phyloP scores from a whole-genome alignment of 92 coral and sea anemone genomes.

The Nematostella vectensis region DNA sequence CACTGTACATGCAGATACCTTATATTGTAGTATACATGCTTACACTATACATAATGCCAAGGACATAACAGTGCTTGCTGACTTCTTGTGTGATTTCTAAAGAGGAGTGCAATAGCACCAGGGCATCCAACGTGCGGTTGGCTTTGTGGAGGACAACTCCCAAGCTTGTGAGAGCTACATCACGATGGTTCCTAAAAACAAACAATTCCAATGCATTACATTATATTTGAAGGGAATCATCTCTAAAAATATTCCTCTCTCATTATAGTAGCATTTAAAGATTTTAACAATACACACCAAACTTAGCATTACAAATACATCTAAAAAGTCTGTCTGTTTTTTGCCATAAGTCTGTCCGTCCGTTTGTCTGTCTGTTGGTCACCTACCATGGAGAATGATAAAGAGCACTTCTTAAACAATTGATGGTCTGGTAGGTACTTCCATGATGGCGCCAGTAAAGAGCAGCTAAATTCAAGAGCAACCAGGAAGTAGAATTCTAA shows the following conservation, averaged over 20 bases:
- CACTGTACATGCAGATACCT: too few species aligned
- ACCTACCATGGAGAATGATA: conserved; percentile 81
- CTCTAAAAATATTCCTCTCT: too few species aligned
- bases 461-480: conserved; percentile 81
- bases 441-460: conserved; percentile 93
- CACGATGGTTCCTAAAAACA: conserved; percentile 48
- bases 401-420: conserved; percentile 85
- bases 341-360: too few species aligned
- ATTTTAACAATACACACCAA: too few species aligned
- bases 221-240: too few species aligned
- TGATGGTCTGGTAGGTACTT: conserved; percentile 64
- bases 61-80: conserved; percentile 47
- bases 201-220: background rate
- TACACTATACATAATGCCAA: conserved; percentile 82
- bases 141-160: conserved; percentile 71
- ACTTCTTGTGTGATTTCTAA: conserved; percentile 49
- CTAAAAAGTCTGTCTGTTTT: too few species aligned
- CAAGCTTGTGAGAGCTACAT: conserved; percentile 74
- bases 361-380: background rate
- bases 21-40: too few species aligned
- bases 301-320: too few species aligned
- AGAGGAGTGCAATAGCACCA: conserved; percentile 61
- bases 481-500: conserved; percentile 87
- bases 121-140: conserved; percentile 58
- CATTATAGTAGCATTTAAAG: too few species aligned